phyloP scores from a whole-genome alignment of 2,888 invertebrate genomes.

The Trisateles emortualis region DNA sequence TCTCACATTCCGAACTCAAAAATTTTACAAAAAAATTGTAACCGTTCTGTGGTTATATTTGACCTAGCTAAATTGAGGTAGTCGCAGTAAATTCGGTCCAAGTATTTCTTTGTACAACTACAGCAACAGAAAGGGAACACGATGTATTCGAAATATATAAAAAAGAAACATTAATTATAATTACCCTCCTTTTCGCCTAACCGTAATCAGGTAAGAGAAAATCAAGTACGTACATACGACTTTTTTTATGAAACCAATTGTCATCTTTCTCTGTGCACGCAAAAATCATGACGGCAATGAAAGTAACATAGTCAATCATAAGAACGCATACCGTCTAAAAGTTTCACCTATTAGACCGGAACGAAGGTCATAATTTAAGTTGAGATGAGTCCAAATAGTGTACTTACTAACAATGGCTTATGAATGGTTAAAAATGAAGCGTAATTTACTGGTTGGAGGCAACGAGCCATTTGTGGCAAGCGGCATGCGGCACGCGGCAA shows the following conservation, averaged over 20 bases:
- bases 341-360: slow-evolving; percentile 59
- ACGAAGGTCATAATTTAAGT: slow-evolving; percentile 67
- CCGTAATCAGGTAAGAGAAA: slow-evolving; percentile 18
- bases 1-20: slow-evolving; percentile 3
- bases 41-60: slow-evolving; percentile 17
- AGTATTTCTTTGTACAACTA: slow-evolving; percentile 3
- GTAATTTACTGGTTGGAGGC: slow-evolving; percentile 58
- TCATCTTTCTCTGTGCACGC: slow-evolving; percentile 34
- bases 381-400: slow-evolving; percentile 62
- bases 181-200: slow-evolving; percentile 14
- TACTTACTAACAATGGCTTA: slow-evolving; percentile 63
- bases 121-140: slow-evolving; percentile 17
- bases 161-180: slow-evolving; percentile 29
- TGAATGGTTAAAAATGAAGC: slow-evolving; percentile 60
- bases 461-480: slow-evolving; percentile 38
- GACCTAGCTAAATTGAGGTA: slow-evolving; percentile 24
- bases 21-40: slow-evolving; percentile 9
- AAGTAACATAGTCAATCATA: slow-evolving; percentile 60
- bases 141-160: slow-evolving; percentile 1
- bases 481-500: slow-evolving; percentile 17
- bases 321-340: slow-evolving; percentile 32
- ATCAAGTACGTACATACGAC: slow-evolving; percentile 5
- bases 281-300: slow-evolving; percentile 56
- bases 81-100: not conserved
- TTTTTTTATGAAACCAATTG: slow-evolving; percentile 21